A percentile compares a stretch with the other conserved stretches of the same genome.
phyloP scores from a whole-genome alignment of 2,797 vertebrate species.

The Apogon talboti region DNA sequence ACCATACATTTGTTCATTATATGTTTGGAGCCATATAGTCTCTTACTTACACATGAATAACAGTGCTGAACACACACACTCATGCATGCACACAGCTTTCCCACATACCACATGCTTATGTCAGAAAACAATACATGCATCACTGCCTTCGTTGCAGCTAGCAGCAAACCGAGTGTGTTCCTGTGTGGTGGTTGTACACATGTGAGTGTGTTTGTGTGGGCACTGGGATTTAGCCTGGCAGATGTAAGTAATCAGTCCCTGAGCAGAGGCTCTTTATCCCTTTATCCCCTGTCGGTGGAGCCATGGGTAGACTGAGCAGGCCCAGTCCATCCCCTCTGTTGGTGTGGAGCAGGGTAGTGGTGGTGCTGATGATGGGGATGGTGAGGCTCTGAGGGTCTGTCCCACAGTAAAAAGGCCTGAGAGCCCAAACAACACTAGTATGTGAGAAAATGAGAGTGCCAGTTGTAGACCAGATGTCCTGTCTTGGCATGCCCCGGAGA shows the following conservation, averaged over 20 bases:
- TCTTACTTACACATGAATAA: slow-evolving; percentile 35
- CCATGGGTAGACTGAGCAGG: slow-evolving; percentile 80
- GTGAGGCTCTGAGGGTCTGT: slow-evolving; percentile 31
- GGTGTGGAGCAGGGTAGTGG: slow-evolving; percentile 49
- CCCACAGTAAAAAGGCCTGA: slow-evolving; percentile 24
- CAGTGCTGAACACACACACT: slow-evolving; percentile 27
- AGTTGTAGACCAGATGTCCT: slow-evolving; percentile 37
- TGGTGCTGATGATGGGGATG: slow-evolving; percentile 50
- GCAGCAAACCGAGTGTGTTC: slow-evolving; percentile 65
- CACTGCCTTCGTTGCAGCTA: slow-evolving; percentile 62
- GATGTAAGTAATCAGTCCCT: slow-evolving; percentile 91
- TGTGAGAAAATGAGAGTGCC: background rate
- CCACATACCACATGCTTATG: slow-evolving; percentile 62
- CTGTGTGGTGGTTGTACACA: slow-evolving; percentile 43
- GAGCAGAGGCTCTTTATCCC: slow-evolving; percentile 91
- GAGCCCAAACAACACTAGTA: slow-evolving; percentile 12
- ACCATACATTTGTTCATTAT: slow-evolving; percentile 30
- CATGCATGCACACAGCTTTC: slow-evolving; percentile 33
- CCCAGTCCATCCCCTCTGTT: slow-evolving; percentile 65
- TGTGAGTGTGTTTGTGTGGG: slow-evolving; percentile 57
- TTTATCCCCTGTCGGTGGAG: slow-evolving; percentile 90
- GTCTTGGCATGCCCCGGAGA: too few species aligned
- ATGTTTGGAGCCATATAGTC: slow-evolving; percentile 40
- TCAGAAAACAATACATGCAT: slow-evolving; percentile 74
- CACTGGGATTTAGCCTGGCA: slow-evolving; percentile 85